A percentile compares a stretch with the other conserved stretches of the same genome.
Conservation (phyloP, 1,140 invertebrate species). For the Euglossa dilemma region DNA sequence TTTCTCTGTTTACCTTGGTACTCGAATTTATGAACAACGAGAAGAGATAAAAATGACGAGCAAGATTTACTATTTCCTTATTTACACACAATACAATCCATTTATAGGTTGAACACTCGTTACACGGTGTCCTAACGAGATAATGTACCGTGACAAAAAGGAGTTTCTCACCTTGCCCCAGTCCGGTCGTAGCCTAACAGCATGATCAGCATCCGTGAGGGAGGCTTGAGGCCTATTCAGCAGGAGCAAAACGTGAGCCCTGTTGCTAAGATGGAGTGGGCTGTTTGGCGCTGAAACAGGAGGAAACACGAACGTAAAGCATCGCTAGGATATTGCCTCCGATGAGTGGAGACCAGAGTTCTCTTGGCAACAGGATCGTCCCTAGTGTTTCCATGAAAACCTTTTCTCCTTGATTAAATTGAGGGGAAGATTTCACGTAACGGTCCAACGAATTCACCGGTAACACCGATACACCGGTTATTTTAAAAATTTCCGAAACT, state of each 20-base stretch:
- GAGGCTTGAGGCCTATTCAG: slow-evolving; percentile 87
- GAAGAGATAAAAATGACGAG: too few species aligned
- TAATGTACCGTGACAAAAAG: not conserved
- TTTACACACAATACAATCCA: not conserved
- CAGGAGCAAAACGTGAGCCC: slow-evolving; percentile 86
- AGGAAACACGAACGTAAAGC: slow-evolving; percentile 55
- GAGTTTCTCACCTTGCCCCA: slow-evolving; percentile 87
- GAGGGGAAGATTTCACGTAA: slow-evolving; percentile 5
- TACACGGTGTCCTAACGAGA: not conserved
- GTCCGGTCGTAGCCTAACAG: slow-evolving; percentile 86
- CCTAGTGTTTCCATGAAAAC: not conserved
- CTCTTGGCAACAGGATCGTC: slow-evolving; percentile 20
- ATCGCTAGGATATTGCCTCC: slow-evolving; percentile 14
- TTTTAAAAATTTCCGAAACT: not conserved
- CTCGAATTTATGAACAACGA: too few species aligned
- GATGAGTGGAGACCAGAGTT: slow-evolving; percentile 1
- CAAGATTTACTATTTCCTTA: too few species aligned
- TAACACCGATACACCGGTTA: not conserved
- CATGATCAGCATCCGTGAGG: slow-evolving; percentile 87
- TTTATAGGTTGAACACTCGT: not conserved
- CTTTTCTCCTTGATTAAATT: slow-evolving; percentile 19
- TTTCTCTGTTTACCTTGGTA: too few species aligned
- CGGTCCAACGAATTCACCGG: not conserved
- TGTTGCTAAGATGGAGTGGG: slow-evolving; percentile 87
- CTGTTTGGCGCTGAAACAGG: slow-evolving; percentile 86